A percentile compares a stretch with the other conserved stretches of the same genome.
These are phyloP conservation scores for Danionella cerebrum DNA, from an alignment of 2,113 vertebrate species.

Conservation along the genomic window DNA sequence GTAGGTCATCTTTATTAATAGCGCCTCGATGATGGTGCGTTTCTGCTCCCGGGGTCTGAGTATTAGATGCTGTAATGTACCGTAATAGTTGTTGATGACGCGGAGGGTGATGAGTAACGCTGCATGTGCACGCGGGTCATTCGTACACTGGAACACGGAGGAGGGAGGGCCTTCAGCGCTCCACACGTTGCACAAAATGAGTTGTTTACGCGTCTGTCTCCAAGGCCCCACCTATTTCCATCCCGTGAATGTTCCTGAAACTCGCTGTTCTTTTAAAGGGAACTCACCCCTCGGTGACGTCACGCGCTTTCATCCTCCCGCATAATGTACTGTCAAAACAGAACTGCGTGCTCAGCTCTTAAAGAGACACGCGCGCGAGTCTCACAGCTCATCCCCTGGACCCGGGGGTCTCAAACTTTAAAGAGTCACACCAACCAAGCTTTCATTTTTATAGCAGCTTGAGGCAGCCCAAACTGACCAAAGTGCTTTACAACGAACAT, in stretches of 20 bases:
- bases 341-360: conserved; percentile 42
- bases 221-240: conserved; percentile 57
- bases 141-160: background rate
- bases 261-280: background rate
- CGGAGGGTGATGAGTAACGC: conserved; percentile 14
- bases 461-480: too few species aligned
- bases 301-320: too few species aligned
- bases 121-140: conserved; percentile 16
- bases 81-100: background rate
- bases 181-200: conserved; percentile 54
- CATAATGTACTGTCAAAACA: too few species aligned
- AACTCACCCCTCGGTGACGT: conserved; percentile 48
- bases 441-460: too few species aligned
- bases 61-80: background rate
- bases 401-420: too few species aligned
- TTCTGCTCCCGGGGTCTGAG: too few species aligned
- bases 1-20: background rate
- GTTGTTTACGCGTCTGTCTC: conserved; percentile 62
- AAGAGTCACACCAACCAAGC: too few species aligned
- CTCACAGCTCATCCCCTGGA: too few species aligned
- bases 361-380: conserved; percentile 36
- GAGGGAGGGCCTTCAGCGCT: background rate
- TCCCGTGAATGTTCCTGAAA: conserved; percentile 50
- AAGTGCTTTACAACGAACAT: too few species aligned
- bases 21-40: too few species aligned